Evolutionary conservation across 1,140 invertebrate genomes (phyloP).

Genomic region (Bombus huntii): DNA sequence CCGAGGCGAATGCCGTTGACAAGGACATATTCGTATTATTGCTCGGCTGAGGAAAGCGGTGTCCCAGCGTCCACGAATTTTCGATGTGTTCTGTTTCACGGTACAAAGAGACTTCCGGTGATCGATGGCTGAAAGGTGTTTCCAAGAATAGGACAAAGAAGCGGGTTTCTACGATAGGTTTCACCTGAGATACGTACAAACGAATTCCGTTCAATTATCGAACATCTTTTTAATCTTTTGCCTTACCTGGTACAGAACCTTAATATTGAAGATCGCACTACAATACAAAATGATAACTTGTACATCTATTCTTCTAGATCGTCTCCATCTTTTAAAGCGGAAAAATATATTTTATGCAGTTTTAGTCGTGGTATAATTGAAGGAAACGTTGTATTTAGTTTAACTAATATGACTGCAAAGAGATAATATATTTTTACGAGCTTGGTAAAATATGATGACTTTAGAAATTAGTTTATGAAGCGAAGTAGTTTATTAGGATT

Average conservation of each 20-base stretch:
- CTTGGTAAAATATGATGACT: no score
- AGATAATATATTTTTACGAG: no score
- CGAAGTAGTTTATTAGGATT: no score
- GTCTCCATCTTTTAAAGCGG: no score
- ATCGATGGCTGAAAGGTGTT: slow-evolving; percentile 8
- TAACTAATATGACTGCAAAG: no score
- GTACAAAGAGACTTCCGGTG: slow-evolving; percentile 15
- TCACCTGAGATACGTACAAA: neutral
- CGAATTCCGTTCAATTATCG: neutral
- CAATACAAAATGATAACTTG: neutral
- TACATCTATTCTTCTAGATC: neutral
- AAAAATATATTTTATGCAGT: no score
- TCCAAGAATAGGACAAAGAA: neutral
- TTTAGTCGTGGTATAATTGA: no score
- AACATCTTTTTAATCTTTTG: neutral
- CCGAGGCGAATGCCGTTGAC: slow-evolving; percentile 59
- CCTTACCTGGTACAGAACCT: neutral
- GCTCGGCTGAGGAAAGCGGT: neutral
- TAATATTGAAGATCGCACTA: neutral
- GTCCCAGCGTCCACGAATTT: neutral
- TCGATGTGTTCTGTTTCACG: slow-evolving; percentile 4
- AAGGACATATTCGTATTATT: slow-evolving; percentile 61
- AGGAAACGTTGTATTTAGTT: no score
- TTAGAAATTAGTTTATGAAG: no score
- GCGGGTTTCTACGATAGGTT: no score